Evolutionary conservation across 1,140 invertebrate genomes (phyloP).

Genomic region (Melanaphis sacchari): DNA sequence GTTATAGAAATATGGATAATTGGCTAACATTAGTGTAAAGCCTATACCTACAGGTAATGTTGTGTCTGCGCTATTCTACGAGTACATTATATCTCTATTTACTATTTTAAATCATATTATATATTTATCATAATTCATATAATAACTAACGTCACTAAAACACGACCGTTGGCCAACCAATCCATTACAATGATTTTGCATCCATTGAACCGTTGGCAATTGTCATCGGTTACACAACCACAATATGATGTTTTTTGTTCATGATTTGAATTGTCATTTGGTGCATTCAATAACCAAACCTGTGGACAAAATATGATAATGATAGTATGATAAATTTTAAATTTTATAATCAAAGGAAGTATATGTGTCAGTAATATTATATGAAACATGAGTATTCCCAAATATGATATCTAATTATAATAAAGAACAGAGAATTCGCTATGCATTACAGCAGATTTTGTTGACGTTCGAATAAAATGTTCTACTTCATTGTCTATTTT

Average conservation of each 20-base stretch:
- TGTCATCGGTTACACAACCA: neutral
- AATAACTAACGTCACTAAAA: conserved; percentile 39
- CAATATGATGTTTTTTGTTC: neutral
- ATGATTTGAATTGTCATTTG: neutral
- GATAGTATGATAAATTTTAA: neutral
- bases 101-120: neutral
- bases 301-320: neutral
- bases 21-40: neutral
- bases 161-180: conserved; percentile 19
- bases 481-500: too few species aligned
- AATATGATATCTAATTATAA: too few species aligned
- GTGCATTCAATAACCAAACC: conserved; percentile 27
- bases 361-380: neutral
- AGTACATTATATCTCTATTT: neutral
- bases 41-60: neutral
- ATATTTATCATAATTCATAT: neutral
- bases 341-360: neutral
- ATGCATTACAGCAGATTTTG: too few species aligned
- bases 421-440: too few species aligned
- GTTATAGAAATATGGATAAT: neutral
- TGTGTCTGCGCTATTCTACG: neutral
- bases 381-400: too few species aligned
- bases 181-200: conserved; percentile 29
- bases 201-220: neutral
- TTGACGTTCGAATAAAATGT: too few species aligned